Evolutionary conservation across 2,888 invertebrate genomes (phyloP), one percentile per base, ranked within the genome.

Genomic region (Idaea aversata): DNA sequence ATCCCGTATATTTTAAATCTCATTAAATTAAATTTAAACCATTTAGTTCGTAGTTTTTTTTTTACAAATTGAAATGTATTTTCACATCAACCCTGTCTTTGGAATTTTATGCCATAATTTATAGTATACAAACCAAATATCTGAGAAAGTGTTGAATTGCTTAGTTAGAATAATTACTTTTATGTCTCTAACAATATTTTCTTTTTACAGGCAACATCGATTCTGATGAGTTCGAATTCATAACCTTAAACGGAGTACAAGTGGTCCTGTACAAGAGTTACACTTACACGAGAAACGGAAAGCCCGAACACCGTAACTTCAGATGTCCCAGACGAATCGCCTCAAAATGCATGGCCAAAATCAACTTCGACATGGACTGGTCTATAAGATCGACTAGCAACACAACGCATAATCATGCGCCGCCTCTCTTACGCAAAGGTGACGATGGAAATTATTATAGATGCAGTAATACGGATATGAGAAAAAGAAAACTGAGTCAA

Each of bases 291-390:
- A 73, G 71, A 36, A 64, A 64, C 0, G 71, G 71, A 0, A 64
- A 63, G 0, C 15, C 61, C 0, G 57, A 47, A 7, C 66, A 61
- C 60, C 36, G 65, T 3, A 70, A 70, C 61, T 72, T 67, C 57
- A 76, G 73, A 16, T 75, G 75, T 63, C 72, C 75, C 6, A 71
- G 68, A 61, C 69, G 67, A 63, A 47, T 59, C 5, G 70, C 67
- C 1, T 64, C 70, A 10, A 62, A 65, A 0, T 78, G 78, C 35
- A 68, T 65, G 3, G 78, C 78, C 0, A 75, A 66, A 34, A 68
- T 77, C 3, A 67, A 63, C 6, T 62, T 77, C 6, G 70, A 68
- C 5, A 64, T 64, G 6, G 15, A 66, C 25, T 69, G 69, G 64
- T 13, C 10, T 4, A 60, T 72, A 0, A 65, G 64, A 15, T 13